These are phyloP conservation scores for Leuciscus waleckii DNA, from an alignment of 2,797 vertebrate genomes.

Conservation along the genomic window DNA sequence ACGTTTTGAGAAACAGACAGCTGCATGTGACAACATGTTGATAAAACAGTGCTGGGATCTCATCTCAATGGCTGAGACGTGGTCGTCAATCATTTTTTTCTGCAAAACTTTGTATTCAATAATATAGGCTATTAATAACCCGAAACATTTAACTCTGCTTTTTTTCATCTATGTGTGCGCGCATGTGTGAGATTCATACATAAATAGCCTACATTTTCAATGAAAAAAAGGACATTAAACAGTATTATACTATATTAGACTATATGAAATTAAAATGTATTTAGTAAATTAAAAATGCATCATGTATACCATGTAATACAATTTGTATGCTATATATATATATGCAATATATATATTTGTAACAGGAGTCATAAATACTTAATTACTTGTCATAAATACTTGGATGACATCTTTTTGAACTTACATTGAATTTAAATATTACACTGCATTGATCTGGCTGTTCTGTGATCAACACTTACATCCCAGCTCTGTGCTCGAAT, in stretches of 20 bases:
- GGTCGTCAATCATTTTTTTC: background rate
- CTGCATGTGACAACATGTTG: background rate
- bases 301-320: background rate
- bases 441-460: background rate
- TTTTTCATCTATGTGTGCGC: too few species aligned
- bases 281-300: background rate
- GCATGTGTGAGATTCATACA: too few species aligned
- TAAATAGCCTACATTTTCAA: too few species aligned
- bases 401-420: background rate
- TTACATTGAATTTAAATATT: background rate
- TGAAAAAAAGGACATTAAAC: too few species aligned
- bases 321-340: background rate
- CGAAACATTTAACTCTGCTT: background rate
- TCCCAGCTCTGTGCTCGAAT: background rate
- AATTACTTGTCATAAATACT: background rate
- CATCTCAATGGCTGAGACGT: background rate
- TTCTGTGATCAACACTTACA: background rate
- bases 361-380: background rate
- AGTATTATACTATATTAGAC: background rate
- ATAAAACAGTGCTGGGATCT: conserved; percentile 9
- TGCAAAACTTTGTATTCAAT: background rate
- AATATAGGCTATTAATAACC: background rate
- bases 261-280: background rate
- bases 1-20: background rate
- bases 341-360: background rate